phyloP scores from a whole-genome alignment of 2,797 vertebrate genomes.

The Dallia pectoralis region DNA sequence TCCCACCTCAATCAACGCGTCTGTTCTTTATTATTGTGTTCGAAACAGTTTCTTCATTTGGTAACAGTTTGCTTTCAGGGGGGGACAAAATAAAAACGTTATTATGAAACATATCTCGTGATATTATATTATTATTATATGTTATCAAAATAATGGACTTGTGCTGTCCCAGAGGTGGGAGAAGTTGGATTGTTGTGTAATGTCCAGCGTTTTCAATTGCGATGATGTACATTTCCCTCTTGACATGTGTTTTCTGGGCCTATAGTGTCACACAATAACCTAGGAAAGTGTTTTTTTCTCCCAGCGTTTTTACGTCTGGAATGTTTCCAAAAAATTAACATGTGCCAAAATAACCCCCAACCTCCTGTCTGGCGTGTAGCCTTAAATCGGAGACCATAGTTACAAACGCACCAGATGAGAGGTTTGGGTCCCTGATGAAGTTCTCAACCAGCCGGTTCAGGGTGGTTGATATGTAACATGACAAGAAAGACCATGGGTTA shows the following conservation, averaged over 20 bases:
- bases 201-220: background rate
- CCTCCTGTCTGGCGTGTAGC: background rate
- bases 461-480: background rate
- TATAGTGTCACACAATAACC: background rate
- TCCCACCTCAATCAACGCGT: constrained; percentile 63
- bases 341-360: constrained; percentile 1
- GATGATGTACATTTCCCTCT: background rate
- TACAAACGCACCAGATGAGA: constrained; percentile 6
- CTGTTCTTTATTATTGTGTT: constrained; percentile 66
- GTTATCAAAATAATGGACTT: background rate
- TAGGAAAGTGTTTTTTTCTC: background rate
- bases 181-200: background rate
- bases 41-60: constrained; percentile 66
- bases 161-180: background rate
- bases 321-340: background rate
- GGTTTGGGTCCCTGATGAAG: background rate
- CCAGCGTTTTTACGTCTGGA: background rate
- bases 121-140: no score
- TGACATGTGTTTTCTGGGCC: background rate
- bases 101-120: background rate
- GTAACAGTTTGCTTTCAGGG: constrained; percentile 47
- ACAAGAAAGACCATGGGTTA: background rate
- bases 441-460: background rate
- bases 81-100: background rate
- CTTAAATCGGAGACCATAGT: background rate